phyloP scores from a whole-genome alignment of 2,888 invertebrate genomes.

The Drosophila borborema region DNA sequence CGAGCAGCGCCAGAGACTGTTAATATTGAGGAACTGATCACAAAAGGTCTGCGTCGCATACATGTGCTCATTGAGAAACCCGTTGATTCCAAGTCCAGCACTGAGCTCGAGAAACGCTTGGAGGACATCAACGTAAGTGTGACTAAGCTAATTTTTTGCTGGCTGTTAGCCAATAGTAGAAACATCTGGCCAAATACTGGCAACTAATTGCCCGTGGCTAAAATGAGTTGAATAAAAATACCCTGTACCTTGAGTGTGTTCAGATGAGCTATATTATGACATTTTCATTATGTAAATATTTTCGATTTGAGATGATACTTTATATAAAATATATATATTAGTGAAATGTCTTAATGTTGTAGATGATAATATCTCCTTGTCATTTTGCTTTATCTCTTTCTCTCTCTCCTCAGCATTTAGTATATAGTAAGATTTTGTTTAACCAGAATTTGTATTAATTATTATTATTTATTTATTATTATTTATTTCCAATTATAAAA shows the following conservation, averaged over 20 bases:
- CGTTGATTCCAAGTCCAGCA: constrained; percentile 78
- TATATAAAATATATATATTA: neutral
- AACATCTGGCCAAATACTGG: constrained; percentile 38
- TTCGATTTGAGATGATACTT: neutral
- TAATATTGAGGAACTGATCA: constrained; percentile 83
- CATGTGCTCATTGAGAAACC: constrained; percentile 84
- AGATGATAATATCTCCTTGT: too few species aligned
- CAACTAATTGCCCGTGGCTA: constrained; percentile 28
- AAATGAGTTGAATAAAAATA: constrained; percentile 27
- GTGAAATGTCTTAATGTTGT: neutral
- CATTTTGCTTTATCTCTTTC: too few species aligned
- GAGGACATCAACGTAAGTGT: constrained; percentile 84
- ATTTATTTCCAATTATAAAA: too few species aligned
- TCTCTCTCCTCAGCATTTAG: too few species aligned
- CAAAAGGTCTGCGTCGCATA: constrained; percentile 84
- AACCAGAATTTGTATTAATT: too few species aligned
- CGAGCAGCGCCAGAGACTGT: constrained; percentile 71
- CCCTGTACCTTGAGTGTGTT: neutral
- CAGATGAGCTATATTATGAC: neutral
- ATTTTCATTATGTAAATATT: too few species aligned
- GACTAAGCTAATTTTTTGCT: constrained; percentile 17
- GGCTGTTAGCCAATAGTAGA: constrained; percentile 22
- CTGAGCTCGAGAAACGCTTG: constrained; percentile 82
- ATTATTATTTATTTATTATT: too few species aligned
- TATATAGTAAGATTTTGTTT: too few species aligned